Conservation (phyloP, 2,113 vertebrate genomes). For the Tenrec ecaudatus region DNA sequence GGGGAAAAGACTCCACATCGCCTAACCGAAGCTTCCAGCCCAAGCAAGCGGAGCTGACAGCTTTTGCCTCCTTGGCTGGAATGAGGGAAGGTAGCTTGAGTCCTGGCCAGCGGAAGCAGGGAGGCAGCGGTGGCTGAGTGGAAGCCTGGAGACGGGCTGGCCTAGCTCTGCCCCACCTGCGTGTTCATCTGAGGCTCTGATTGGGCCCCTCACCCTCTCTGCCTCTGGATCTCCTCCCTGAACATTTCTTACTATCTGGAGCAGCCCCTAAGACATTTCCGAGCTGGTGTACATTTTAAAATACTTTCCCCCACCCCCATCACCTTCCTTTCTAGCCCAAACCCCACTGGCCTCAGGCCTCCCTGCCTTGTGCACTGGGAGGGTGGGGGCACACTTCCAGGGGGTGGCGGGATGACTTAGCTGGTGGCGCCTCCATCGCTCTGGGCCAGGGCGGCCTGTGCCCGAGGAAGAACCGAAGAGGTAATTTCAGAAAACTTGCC, state of each 20-base stretch:
- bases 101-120: neutral
- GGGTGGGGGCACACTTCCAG: neutral
- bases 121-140: neutral
- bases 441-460: conserved; percentile 60
- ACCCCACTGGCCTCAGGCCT: conserved; percentile 87
- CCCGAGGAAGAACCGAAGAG: conserved; percentile 82
- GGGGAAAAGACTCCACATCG: neutral
- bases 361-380: accelerated
- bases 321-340: conserved; percentile 90
- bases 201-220: neutral
- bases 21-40: neutral
- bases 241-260: neutral
- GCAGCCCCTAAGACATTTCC: conserved; percentile 69
- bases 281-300: conserved; percentile 90
- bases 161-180: accelerated
- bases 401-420: neutral
- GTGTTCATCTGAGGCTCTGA: neutral
- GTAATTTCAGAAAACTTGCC: conserved; percentile 87
- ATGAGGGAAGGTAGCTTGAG: too few species aligned
- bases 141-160: neutral
- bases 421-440: neutral
- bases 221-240: neutral
- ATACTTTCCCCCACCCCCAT: conserved; percentile 81
- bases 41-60: neutral
- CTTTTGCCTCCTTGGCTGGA: neutral